Base-by-base conservation (phyloP, 2,113 vertebrate genomes). In the Engraulis encrasicolus region DNA sequence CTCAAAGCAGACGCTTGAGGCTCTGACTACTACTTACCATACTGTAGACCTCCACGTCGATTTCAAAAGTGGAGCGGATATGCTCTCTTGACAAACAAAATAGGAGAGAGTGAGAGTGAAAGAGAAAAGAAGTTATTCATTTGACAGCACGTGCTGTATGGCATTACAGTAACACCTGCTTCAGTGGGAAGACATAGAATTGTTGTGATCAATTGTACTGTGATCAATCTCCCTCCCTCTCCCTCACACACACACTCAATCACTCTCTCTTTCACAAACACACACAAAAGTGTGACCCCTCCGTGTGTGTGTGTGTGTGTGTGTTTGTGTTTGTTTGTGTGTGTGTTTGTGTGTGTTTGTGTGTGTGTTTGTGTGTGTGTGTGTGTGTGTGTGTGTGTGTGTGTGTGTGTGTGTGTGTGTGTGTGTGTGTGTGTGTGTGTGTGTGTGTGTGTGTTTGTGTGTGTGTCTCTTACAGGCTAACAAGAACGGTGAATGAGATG, bases 11-110 rank as follows among this genome's bases (percentile, higher is more conserved):
- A 27, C 49, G 14, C 45, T 40, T 71, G 38, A 17, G 9, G 7
- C 31, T 27, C 0, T 38, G n/a, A 71, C 17, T 12, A 15, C 40
- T 34, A 81, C 87, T 95, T 83, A 96, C 95, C 95, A 96, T 87
- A 84, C 95, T 95, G 90, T 96, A 96, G 48, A 96, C 95, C 80
- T 96, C 95, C n/a, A 95, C 91, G 66, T 96, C 95, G 18, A 96
- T 94, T 38, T 93, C 94, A 88, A 96, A 96, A 71, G 89, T 93
- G 4, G 94, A 88, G 37, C 92, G 91, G 80, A 95, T 93, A 37
- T 95, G 93, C 78, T 92, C 91, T 87, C 95, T 96, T 84, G 80
- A 31, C 86, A 54, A 27, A 0, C 20, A 37, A 77, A 7, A 23
- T 12, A 78, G 83, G 3, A 66, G 20, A 84, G 79, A 31, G 84